Evolutionary conservation across 2,113 vertebrate genomes (phyloP).

Genomic region (Chauna torquata): DNA sequence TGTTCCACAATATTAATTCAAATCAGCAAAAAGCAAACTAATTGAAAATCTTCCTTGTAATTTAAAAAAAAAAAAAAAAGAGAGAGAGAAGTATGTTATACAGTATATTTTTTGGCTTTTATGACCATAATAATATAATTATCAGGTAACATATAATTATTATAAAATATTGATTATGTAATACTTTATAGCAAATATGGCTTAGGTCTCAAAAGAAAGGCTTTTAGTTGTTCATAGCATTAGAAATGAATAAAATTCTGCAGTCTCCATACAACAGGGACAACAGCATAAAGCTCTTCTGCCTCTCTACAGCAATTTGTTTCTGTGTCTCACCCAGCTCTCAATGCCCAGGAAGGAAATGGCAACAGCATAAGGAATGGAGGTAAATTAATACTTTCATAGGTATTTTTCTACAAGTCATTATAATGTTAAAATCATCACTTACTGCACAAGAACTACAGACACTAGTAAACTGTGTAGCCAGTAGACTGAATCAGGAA

Average conservation of each 20-base stretch:
- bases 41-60: background rate
- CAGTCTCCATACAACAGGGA: background rate
- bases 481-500: background rate
- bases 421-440: background rate
- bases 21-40: conserved; percentile 4
- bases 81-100: background rate
- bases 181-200: background rate
- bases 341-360: background rate
- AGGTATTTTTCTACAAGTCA: background rate
- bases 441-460: background rate
- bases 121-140: background rate
- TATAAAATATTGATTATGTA: background rate
- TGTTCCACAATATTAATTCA: background rate
- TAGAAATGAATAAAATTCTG: background rate
- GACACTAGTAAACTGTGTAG: background rate
- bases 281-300: background rate
- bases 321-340: background rate
- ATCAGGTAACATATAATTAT: background rate
- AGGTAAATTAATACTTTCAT: background rate
- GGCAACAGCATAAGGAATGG: background rate
- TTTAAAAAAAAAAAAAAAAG: too few relatives aligned
- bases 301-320: background rate
- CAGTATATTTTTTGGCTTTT: background rate
- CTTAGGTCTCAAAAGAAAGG: background rate
- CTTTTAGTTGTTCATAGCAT: background rate